phyloP scores from a whole-genome alignment of 2,113 vertebrate species.

The Thamnophis sirtalis region DNA sequence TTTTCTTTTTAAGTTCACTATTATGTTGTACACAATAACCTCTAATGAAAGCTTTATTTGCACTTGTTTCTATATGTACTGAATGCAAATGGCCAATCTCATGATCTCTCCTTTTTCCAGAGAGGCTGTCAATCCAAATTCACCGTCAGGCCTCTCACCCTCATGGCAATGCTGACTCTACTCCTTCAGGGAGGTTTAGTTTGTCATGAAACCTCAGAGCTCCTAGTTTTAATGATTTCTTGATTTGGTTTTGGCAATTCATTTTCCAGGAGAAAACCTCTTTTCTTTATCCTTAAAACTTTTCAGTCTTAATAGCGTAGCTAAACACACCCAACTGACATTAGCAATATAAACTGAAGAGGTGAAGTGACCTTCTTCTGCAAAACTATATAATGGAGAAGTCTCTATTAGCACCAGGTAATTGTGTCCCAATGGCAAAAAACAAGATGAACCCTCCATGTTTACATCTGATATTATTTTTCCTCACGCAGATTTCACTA shows the following conservation, averaged over 20 bases:
- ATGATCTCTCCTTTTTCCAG: not conserved
- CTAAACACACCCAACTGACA: not conserved
- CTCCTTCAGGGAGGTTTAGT: not conserved
- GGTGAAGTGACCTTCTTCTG: not conserved
- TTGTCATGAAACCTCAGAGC: not conserved
- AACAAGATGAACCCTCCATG: not conserved
- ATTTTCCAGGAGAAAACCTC: not conserved
- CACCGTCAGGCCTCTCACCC: not conserved
- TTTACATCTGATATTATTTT: slow-evolving; percentile 44
- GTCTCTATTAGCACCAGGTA: slow-evolving; percentile 23
- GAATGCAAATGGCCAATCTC: not conserved
- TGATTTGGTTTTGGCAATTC: not conserved
- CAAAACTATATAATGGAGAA: not conserved
- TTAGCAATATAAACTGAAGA: not conserved
- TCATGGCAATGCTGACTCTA: not conserved
- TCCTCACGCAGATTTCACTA: slow-evolving; percentile 30
- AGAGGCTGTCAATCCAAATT: not conserved
- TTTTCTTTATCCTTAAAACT: not conserved
- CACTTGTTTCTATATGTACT: not conserved
- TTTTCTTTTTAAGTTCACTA: not conserved
- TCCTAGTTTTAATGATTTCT: not conserved
- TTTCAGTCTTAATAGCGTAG: not conserved
- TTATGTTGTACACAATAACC: not conserved
- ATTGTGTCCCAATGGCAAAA: slow-evolving; percentile 40
- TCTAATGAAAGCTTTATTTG: not conserved